phyloP scores from a whole-genome alignment of 1,140 invertebrate species.

The Drosophila lini region DNA sequence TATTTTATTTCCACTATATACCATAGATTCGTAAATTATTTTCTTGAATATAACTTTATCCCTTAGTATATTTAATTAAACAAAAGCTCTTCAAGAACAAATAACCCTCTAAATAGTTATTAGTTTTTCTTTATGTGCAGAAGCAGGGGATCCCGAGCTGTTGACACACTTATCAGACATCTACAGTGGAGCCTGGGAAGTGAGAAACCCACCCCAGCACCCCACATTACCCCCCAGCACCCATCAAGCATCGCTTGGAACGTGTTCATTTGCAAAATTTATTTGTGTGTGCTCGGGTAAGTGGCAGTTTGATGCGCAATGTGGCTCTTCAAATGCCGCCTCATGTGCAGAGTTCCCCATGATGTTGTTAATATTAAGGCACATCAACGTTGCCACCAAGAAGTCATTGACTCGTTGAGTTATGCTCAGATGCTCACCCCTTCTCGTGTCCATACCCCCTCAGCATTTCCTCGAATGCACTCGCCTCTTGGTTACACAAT shows the following conservation, averaged over 20 bases:
- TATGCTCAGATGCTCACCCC: conserved; percentile 65
- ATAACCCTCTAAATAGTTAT: background rate
- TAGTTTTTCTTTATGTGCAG: conserved; percentile 7
- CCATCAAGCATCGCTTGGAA: conserved; percentile 66
- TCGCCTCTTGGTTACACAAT: conserved; percentile 38
- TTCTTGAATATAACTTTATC: background rate
- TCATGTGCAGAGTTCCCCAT: conserved; percentile 52
- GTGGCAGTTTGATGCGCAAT: conserved; percentile 82
- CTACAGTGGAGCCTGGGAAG: conserved; percentile 28
- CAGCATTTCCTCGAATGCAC: conserved; percentile 25
- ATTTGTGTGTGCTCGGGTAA: conserved; percentile 78
- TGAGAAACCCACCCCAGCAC: background rate
- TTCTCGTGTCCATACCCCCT: conserved; percentile 2
- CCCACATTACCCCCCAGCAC: background rate
- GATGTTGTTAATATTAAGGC: conserved; percentile 83
- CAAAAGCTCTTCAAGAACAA: background rate
- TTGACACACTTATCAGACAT: conserved; percentile 81
- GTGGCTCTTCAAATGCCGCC: conserved; percentile 75
- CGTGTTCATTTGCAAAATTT: conserved; percentile 83
- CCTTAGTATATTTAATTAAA: background rate
- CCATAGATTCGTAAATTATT: background rate
- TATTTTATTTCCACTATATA: no score
- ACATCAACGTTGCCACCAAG: conserved; percentile 83
- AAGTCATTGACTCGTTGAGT: conserved; percentile 84
- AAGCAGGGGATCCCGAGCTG: conserved; percentile 40